These are phyloP conservation scores for Andrena flavipes DNA, from an alignment of 2,888 invertebrate genomes.

Conservation along the genomic window DNA sequence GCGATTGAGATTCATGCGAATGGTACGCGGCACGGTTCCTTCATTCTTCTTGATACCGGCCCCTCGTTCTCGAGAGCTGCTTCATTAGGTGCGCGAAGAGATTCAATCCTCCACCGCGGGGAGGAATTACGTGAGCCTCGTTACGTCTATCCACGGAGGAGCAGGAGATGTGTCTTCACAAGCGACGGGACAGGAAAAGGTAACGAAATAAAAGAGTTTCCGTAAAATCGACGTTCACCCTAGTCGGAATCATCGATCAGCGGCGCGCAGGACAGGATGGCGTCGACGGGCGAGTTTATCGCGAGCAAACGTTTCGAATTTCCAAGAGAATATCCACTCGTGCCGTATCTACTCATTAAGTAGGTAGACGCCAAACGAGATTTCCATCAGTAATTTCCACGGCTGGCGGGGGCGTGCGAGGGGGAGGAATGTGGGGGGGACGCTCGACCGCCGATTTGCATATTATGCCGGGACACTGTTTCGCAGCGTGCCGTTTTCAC, in stretches of 20 bases:
- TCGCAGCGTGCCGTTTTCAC: constrained; percentile 53
- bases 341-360: constrained; percentile 80
- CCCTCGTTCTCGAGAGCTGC: background rate
- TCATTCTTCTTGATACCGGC: constrained; percentile 4
- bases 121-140: background rate
- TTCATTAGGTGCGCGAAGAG: background rate
- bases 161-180: too few species aligned
- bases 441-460: constrained; percentile 76
- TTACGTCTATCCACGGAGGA: background rate
- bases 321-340: constrained; percentile 68
- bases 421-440: too few species aligned
- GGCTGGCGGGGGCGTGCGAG: constrained; percentile 17
- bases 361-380: constrained; percentile 78
- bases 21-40: constrained; percentile 6
- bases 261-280: background rate
- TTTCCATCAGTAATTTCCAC: constrained; percentile 82
- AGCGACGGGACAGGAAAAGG: too few species aligned
- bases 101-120: background rate
- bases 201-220: too few species aligned
- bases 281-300: constrained; percentile 59
- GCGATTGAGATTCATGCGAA: constrained; percentile 48
- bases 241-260: constrained; percentile 22
- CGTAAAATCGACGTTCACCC: background rate
- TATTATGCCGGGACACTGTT: constrained; percentile 72
- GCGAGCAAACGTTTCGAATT: constrained; percentile 71